Percentiles rank a stretch among this genome's conserved stretches.
Conservation (phyloP, 2,113 vertebrate species). For the Macquaria australasica region DNA sequence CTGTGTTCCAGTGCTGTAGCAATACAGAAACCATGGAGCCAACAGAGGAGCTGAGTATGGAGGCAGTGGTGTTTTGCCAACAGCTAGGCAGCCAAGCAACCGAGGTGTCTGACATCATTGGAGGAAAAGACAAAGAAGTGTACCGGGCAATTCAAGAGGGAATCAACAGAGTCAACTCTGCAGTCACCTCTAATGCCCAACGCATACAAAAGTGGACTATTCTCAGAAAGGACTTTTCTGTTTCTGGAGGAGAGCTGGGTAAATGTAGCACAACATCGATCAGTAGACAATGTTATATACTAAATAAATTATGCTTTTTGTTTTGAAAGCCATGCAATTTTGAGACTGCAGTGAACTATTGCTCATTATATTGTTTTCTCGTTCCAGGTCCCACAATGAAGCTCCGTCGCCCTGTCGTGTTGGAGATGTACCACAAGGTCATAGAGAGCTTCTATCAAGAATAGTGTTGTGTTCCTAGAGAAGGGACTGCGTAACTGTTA, state of each 20-base stretch:
- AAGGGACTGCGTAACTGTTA: neutral
- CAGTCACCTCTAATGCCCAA: constrained; percentile 86
- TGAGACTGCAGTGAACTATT: neutral
- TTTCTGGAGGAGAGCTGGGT: constrained; percentile 91
- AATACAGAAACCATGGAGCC: constrained; percentile 88
- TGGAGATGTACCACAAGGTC: constrained; percentile 86
- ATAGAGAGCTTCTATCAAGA: constrained; percentile 86
- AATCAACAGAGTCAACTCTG: constrained; percentile 86
- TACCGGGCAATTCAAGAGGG: constrained; percentile 87
- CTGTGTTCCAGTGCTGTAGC: constrained; percentile 79
- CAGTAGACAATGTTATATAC: neutral
- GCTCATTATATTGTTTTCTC: constrained; percentile 9
- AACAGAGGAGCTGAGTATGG: constrained; percentile 85
- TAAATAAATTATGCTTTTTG: neutral
- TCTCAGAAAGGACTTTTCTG: constrained; percentile 89
- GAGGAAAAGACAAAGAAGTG: constrained; percentile 78
- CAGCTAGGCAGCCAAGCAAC: constrained; percentile 86
- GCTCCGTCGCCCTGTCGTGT: constrained; percentile 84
- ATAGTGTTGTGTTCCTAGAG: constrained; percentile 23
- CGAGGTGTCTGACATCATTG: constrained; percentile 86
- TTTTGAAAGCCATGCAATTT: neutral
- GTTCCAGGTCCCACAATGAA: constrained; percentile 92
- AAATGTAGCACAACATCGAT: constrained; percentile 47
- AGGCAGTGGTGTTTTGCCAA: constrained; percentile 88
- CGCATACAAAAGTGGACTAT: constrained; percentile 90